Base-by-base conservation (phyloP, 2,888 invertebrate species). In the Isoperla grammatica region DNA sequence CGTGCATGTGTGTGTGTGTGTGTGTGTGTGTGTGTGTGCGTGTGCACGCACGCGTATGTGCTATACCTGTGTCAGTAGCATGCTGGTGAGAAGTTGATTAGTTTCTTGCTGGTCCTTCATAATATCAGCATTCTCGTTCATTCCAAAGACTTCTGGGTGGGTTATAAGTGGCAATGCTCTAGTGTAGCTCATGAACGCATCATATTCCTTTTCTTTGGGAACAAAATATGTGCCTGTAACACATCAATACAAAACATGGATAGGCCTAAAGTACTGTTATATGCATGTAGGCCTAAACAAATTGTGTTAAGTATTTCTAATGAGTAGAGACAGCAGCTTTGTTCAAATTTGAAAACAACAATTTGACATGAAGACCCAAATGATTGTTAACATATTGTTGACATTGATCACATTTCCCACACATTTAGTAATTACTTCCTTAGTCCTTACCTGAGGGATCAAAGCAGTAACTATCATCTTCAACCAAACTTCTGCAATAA, bases 91-190 rank as follows among this genome's bases (percentile, higher is more conserved):
- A 58, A 96, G 71, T 62, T 87, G 80, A 67, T 83, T 82, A 1
- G 92, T 90, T 72, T 95, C 95, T 68, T 89, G 85, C 73, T 92
- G 88, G 73, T 95, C 94, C 72, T 93, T 92, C 69, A 90, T 87
- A 68, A 95, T 92, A 70, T 95, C 93, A 0, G 94, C 95, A 76
- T 95, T 95, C 61, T 90, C 83, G 73, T 95, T 87, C 82, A 95
- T 90, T 11, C 95, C 95, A 75, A 95, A 95, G 42, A 95, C 88
- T 62, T 85, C 84, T 0, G 95, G 95, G 58, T 85, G 81, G 13
- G 93, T 87, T 22, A 84, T 83, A 59, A 85, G 77, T 0, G 95
- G 95, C 67, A 95, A 73, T 23, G 82, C 80, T 19, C 77, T 82
- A 0, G 86, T 84, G 68, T 85, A 88, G 15, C 73, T 71, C 56